A percentile compares a stretch with the other conserved stretches of the same genome.
Evolutionary conservation across 1,140 invertebrate species (phyloP).

Genomic region (Pseudomyrmex cubaensis): DNA sequence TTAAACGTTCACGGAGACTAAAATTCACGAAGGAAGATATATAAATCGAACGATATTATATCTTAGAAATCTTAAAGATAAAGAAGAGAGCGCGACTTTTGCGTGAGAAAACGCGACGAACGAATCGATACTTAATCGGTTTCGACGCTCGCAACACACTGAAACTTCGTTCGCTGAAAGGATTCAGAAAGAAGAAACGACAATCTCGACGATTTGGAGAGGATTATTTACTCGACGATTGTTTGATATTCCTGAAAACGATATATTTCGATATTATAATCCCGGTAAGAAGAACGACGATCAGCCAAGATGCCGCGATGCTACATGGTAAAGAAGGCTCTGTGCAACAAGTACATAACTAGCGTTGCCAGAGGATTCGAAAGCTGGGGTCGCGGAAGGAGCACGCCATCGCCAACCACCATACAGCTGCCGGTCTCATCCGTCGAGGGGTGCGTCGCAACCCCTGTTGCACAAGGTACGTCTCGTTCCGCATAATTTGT

Average conservation of each 20-base stretch:
- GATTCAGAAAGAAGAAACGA: neutral
- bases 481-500: neutral
- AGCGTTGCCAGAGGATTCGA: conserved; percentile 82
- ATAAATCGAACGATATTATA: neutral
- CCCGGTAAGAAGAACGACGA: conserved; percentile 25
- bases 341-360: conserved; percentile 86
- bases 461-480: conserved; percentile 74
- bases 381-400: conserved; percentile 80
- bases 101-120: too few relatives aligned
- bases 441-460: conserved; percentile 66
- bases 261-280: conserved; percentile 48
- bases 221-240: conserved; percentile 17
- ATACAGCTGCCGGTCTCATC: conserved; percentile 68
- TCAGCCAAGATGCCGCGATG: conserved; percentile 85
- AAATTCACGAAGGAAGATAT: conserved; percentile 7
- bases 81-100: too few relatives aligned
- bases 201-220: conserved; percentile 1
- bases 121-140: neutral
- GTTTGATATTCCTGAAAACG: conserved; percentile 29
- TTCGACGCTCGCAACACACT: neutral
- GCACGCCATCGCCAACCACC: conserved; percentile 76
- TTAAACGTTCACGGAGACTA: conserved; percentile 31
- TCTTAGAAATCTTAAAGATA: too few relatives aligned
- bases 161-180: conserved; percentile 7
- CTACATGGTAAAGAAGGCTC: conserved; percentile 86